Conservation (phyloP, 2,888 invertebrate genomes). For the Drosophila borborema region DNA sequence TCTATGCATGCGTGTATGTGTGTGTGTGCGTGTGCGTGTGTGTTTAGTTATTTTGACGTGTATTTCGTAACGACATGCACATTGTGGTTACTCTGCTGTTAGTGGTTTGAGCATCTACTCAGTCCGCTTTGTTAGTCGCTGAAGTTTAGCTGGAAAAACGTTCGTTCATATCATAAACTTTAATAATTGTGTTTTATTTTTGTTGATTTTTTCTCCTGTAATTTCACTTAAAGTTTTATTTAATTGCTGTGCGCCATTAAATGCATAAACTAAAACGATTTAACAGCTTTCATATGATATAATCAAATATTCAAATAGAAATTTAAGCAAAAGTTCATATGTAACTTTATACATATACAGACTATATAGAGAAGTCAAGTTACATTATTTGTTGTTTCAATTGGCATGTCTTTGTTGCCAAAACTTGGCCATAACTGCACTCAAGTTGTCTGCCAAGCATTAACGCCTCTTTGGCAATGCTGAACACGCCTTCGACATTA, state of each 20-base stretch:
- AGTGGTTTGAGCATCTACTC: constrained; percentile 15
- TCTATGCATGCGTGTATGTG: not conserved
- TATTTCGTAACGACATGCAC: constrained; percentile 62
- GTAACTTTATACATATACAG: too few species aligned
- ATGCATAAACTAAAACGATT: not conserved
- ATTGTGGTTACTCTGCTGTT: constrained; percentile 42
- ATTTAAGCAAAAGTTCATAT: not conserved
- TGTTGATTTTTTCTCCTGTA: not conserved
- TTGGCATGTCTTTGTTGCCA: constrained; percentile 22
- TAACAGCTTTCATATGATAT: constrained; percentile 1
- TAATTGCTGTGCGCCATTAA: constrained; percentile 40
- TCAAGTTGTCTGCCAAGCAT: constrained; percentile 15
- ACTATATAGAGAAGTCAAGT: not conserved
- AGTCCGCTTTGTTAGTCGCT: constrained; percentile 27
- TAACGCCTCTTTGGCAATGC: constrained; percentile 47
- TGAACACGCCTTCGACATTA: constrained; percentile 43
- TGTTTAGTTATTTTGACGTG: constrained; percentile 39
- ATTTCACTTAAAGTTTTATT: constrained; percentile 22
- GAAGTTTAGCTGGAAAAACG: constrained; percentile 16
- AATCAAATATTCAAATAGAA: constrained; percentile 3
- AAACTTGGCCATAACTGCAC: constrained; percentile 46
- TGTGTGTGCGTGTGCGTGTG: constrained; percentile 1
- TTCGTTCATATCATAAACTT: constrained; percentile 12
- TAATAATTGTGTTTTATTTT: not conserved
- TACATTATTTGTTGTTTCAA: constrained; percentile 20